Evolutionary conservation across 2,888 invertebrate genomes (phyloP).

Genomic region (Pecten maximus): DNA sequence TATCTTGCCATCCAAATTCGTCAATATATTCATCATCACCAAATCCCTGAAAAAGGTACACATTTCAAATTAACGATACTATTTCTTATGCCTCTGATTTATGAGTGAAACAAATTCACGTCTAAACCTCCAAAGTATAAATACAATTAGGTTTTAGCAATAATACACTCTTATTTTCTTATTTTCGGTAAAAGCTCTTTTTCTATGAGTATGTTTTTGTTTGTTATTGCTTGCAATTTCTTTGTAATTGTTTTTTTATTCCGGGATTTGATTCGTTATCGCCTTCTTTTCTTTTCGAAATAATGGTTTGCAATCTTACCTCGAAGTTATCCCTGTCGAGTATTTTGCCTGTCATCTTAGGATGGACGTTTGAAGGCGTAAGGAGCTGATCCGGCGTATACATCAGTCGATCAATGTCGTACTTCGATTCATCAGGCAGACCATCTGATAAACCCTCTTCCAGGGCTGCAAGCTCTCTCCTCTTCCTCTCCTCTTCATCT

Average conservation of each 20-base stretch:
- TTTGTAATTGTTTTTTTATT: too few relatives aligned
- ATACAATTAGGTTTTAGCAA: too few relatives aligned
- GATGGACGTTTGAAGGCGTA: slow-evolving; percentile 46
- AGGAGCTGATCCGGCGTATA: slow-evolving; percentile 58
- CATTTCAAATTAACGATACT: too few relatives aligned
- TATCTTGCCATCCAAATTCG: slow-evolving; percentile 61
- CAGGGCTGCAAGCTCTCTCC: slow-evolving; percentile 56
- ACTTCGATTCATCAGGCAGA: slow-evolving; percentile 65
- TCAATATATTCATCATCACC: slow-evolving; percentile 65
- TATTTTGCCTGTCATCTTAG: slow-evolving; percentile 42
- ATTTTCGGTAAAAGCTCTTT: too few relatives aligned
- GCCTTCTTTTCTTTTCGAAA: neutral
- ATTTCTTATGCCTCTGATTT: too few relatives aligned
- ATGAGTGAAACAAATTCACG: too few relatives aligned
- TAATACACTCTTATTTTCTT: too few relatives aligned
- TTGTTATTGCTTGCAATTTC: too few relatives aligned
- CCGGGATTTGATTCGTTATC: too few relatives aligned
- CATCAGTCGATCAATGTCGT: slow-evolving; percentile 66
- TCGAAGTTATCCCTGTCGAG: slow-evolving; percentile 43
- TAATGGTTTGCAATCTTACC: slow-evolving; percentile 15
- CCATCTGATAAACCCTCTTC: slow-evolving; percentile 65
- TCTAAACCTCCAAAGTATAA: too few relatives aligned
- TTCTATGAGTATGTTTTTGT: too few relatives aligned
- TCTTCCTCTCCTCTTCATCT: slow-evolving; percentile 45
- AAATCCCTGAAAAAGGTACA: slow-evolving; percentile 54